Evolutionary conservation across 2,113 vertebrate species (phyloP), one percentile per base, ranked within the genome.

Genomic region (Heteronetta atricapilla): DNA sequence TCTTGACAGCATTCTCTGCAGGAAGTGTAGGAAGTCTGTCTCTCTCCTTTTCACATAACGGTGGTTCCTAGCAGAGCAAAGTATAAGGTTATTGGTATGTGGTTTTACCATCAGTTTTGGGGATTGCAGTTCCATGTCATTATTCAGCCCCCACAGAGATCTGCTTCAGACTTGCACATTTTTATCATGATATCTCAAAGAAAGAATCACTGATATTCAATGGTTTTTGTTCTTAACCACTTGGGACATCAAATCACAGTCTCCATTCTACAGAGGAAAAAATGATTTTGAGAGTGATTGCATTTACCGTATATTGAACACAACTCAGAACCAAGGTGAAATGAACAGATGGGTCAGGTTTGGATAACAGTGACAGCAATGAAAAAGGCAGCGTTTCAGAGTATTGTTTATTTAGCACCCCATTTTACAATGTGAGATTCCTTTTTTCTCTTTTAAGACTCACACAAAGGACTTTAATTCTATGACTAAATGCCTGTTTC

Each of bases 1-100:
- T 88, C 95, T 98, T 98, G 69, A 97, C 83, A 75, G 92, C 14
- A 2, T 89, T 91, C 76, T 97, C 97, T 38, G 62, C 16, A 52
- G 88, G 86, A 40, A 88, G 33, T 0, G 6, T 11, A n/a, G 89
- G 64, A 94, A 92, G 56, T 33, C 38, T 56, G 22, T 96, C 92
- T 56, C 77, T 92, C 66, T 97, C 96, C n/a, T 90, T 95, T 31
- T 98, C 97, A 88, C 81, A 89, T 16, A 89, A 20, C 2, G 94
- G 87, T 11, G 56, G 55, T 34, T 97, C 97, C 98, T 98, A 86
- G 50, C 33, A 81, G 67, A 8, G 20, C 13, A 84, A 80, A 76
- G 91, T 58, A 90, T 8, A 55, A 62, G 19, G 48, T 88, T 48
- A 78, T 70, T 38, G 69, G 58, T 26, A 50, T 0, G 3, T 36